Evolutionary conservation across 2,113 vertebrate genomes (phyloP).

Genomic region (Corapipo altera): DNA sequence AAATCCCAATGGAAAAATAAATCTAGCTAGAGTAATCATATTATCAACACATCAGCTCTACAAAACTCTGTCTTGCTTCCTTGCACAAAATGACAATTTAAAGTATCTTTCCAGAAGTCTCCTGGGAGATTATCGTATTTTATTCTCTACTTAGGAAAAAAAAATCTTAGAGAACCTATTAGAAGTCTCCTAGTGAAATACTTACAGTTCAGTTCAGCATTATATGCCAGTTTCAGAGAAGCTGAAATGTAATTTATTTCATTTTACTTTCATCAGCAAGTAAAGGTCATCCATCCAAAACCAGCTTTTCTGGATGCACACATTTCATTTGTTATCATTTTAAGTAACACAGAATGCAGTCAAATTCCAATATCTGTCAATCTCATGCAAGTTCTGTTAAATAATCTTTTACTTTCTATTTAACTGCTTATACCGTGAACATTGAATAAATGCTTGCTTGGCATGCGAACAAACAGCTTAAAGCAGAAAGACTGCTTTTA

Average conservation of each 20-base stretch:
- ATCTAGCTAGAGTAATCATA: slow-evolving; percentile 8
- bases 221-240: not conserved
- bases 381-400: not conserved
- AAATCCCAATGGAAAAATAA: slow-evolving; percentile 17
- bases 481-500: not conserved
- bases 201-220: slow-evolving; percentile 12
- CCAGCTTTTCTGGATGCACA: slow-evolving; percentile 7
- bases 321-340: slow-evolving; percentile 32
- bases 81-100: slow-evolving; percentile 37
- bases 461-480: not conserved
- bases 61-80: slow-evolving; percentile 8
- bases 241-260: slow-evolving; percentile 38
- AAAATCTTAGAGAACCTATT: not conserved
- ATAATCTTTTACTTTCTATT: not conserved
- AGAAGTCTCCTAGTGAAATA: slow-evolving; percentile 5
- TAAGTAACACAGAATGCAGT: slow-evolving; percentile 5
- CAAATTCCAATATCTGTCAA: not conserved
- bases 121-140: not conserved
- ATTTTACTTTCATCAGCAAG: slow-evolving; percentile 54
- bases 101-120: slow-evolving; percentile 43
- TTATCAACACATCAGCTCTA: slow-evolving; percentile 20
- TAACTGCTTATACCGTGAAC: not conserved
- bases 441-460: not conserved
- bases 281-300: slow-evolving; percentile 15
- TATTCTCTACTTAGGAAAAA: not conserved